These are phyloP conservation scores for Papilio xuthus DNA, from an alignment of 1,140 invertebrate species.

Conservation along the genomic window DNA sequence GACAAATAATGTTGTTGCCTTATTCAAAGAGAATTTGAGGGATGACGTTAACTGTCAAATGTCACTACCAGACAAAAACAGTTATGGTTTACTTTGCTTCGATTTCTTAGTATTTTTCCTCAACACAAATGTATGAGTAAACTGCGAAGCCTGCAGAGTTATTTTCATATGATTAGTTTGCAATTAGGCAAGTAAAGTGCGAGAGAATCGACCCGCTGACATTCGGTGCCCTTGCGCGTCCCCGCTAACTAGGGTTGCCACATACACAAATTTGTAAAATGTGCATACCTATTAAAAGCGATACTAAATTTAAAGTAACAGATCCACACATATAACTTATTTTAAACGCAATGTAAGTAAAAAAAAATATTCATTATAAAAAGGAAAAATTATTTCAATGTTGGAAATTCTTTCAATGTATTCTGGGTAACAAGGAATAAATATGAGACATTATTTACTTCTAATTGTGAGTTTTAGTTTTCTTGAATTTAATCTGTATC, in stretches of 20 bases:
- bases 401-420: too few species aligned
- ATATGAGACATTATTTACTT: too few species aligned
- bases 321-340: neutral
- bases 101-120: neutral
- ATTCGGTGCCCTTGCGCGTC: constrained; percentile 67
- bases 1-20: too few species aligned
- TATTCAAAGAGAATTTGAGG: too few species aligned
- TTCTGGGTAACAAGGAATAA: too few species aligned
- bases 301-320: neutral
- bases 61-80: too few species aligned
- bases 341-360: neutral
- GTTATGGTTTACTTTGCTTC: too few species aligned
- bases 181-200: constrained; percentile 63
- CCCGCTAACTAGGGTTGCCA: constrained; percentile 44
- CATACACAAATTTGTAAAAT: neutral
- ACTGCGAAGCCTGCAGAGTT: constrained; percentile 18
- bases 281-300: neutral
- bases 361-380: too few species aligned
- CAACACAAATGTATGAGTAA: neutral
- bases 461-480: too few species aligned
- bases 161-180: constrained; percentile 60
- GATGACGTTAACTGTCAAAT: too few species aligned
- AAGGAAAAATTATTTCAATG: too few species aligned
- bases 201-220: constrained; percentile 72
- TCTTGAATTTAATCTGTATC: too few species aligned